phyloP scores from a whole-genome alignment of 2,113 vertebrate species.

The Lophura nycthemera region DNA sequence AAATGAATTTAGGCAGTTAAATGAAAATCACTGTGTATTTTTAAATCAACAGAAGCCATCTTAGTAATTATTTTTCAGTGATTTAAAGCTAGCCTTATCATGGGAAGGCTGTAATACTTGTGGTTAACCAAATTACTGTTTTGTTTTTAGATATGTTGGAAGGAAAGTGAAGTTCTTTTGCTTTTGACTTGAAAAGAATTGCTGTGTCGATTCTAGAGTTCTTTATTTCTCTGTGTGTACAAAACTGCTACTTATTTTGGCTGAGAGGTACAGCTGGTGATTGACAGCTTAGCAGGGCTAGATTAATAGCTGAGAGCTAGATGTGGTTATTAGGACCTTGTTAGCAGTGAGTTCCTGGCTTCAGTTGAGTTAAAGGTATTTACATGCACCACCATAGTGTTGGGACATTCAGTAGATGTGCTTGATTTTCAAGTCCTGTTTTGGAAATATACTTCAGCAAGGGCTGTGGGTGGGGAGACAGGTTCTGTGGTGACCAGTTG shows the following conservation, averaged over 20 bases:
- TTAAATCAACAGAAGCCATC: slow-evolving; percentile 47
- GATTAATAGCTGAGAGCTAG: slow-evolving; percentile 28
- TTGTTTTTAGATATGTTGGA: slow-evolving; percentile 58
- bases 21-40: slow-evolving; percentile 11
- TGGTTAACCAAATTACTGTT: slow-evolving; percentile 68
- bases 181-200: slow-evolving; percentile 41
- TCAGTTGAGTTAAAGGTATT: not conserved
- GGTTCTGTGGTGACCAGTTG: not conserved
- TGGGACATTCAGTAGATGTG: not conserved
- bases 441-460: not conserved
- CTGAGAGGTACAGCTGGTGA: not conserved
- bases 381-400: rapidly evolving
- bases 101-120: slow-evolving; percentile 54
- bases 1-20: slow-evolving; percentile 32
- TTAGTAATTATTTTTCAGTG: slow-evolving; percentile 62
- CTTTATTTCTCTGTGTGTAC: not conserved
- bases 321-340: not conserved
- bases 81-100: slow-evolving; percentile 50
- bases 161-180: slow-evolving; percentile 40
- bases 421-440: not conserved
- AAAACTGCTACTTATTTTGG: slow-evolving; percentile 38
- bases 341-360: not conserved
- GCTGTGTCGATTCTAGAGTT: not conserved
- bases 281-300: slow-evolving; percentile 5
- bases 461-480: rapidly evolving